Evolutionary conservation across 2,888 invertebrate species (phyloP).

Genomic region (Hylaea fasciaria): DNA sequence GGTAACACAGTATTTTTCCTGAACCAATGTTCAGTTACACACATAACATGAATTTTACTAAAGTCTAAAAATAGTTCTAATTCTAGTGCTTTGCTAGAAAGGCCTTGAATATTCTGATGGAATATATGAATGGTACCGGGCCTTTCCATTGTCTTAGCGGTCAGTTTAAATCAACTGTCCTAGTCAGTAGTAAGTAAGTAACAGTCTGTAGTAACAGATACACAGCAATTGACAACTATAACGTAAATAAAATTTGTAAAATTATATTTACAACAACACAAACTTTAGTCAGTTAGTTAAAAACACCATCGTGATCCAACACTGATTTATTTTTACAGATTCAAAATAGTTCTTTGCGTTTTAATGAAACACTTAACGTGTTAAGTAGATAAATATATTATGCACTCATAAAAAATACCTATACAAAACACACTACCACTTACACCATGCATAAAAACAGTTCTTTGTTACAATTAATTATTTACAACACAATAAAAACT

Average conservation of each 20-base stretch:
- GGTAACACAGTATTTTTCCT: too few relatives aligned
- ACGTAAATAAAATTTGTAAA: slow-evolving; percentile 15
- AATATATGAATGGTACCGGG: too few relatives aligned
- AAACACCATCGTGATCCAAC: slow-evolving; percentile 73
- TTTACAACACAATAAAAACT: slow-evolving; percentile 53
- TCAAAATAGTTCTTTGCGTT: slow-evolving; percentile 3
- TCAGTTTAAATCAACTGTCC: too few relatives aligned
- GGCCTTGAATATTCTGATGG: too few relatives aligned
- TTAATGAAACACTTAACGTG: slow-evolving; percentile 10
- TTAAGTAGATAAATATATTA: slow-evolving; percentile 27
- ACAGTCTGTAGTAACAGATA: too few relatives aligned
- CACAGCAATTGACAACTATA: neutral
- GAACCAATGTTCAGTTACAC: too few relatives aligned
- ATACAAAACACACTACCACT: slow-evolving; percentile 48
- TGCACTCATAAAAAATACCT: slow-evolving; percentile 37
- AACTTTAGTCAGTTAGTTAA: slow-evolving; percentile 24
- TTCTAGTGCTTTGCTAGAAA: too few relatives aligned
- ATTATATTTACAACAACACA: slow-evolving; percentile 25
- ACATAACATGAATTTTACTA: too few relatives aligned
- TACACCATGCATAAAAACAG: slow-evolving; percentile 50
- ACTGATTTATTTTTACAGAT: slow-evolving; percentile 10
- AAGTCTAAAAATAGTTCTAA: too few relatives aligned
- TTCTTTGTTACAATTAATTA: slow-evolving; percentile 54
- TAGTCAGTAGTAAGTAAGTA: too few relatives aligned
- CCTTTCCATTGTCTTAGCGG: too few relatives aligned